Evolutionary conservation across 2,888 invertebrate species (phyloP), one percentile per base, ranked within the genome.

Genomic region (Deladenus siricidicola): DNA sequence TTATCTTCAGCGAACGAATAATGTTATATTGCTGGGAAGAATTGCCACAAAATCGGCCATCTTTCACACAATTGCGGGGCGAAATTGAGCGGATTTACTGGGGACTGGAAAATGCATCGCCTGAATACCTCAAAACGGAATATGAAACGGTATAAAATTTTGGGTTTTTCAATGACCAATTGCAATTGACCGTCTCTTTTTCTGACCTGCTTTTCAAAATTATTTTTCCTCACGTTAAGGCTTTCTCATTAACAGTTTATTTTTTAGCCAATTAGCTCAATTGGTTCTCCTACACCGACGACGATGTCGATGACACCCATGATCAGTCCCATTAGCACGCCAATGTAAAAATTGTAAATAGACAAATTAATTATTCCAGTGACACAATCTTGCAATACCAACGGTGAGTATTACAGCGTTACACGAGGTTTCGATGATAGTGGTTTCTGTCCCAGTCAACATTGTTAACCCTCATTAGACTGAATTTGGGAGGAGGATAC

Each of bases 1-100:
- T 23, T 2, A 45, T 23, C 34, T 52, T 49, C 24, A 58, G 58
- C 44, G 39, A 58, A 26, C n/a, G 39, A 34, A 39, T 52, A 21
- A 51, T 58, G 58, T 19, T 58, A 26, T 51, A 28, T 8, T 58
- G 58, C 42, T 58, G 58, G 58, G 43, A 58, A 10, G 58, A 17
- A 24, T 30, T 21, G 14, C 51, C 58, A 28, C 4, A 26, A 3
- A 54, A 24, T 39, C 28, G 58, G 3, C 58, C 58, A 19, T 56
- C 51, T 2, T 57, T 57, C 29, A 26, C 42, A 26, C 19, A 57
- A 3, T 42, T 57, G 4, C 39, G 43, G 19, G 8, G 26, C 28
- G 52, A 57, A 57, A 30, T 57, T n/a, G 54, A 57, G 21, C 4
- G 30, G 4, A 57, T 57, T 17, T 57, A 44, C 19, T 51, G 56